Conservation (phyloP, 2,888 invertebrate genomes). For the Vesta saturnalis region DNA sequence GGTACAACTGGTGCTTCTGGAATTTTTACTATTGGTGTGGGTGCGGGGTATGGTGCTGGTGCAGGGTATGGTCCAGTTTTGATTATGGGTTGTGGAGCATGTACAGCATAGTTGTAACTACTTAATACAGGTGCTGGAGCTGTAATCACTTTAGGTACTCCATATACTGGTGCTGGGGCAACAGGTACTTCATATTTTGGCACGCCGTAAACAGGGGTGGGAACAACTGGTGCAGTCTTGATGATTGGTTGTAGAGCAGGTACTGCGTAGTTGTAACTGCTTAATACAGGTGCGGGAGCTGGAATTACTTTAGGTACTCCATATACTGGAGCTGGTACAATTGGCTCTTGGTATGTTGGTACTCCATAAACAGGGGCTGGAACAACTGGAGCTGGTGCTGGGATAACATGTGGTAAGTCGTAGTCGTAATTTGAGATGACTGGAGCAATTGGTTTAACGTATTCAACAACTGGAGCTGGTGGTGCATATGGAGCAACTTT, state of each 20-base stretch:
- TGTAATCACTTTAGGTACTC: neutral
- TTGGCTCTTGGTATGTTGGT: neutral
- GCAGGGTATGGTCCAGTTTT: slow-evolving; percentile 9
- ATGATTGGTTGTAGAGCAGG: slow-evolving; percentile 1
- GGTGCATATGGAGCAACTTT: slow-evolving; percentile 12
- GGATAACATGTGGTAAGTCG: slow-evolving; percentile 13
- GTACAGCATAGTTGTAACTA: neutral
- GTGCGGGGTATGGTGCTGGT: slow-evolving; percentile 17
- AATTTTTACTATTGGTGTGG: slow-evolving; percentile 10
- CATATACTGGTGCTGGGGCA: slow-evolving; percentile 8
- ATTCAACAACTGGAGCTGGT: neutral
- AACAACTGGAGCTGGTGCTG: neutral
- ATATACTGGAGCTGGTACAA: slow-evolving; percentile 8
- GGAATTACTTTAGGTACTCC: neutral
- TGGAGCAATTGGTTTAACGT: neutral
- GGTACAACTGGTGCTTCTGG: slow-evolving; percentile 13
- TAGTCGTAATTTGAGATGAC: slow-evolving; percentile 10
- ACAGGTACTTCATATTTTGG: neutral
- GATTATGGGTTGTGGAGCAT: neutral
- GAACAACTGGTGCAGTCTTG: neutral
- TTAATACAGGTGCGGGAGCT: neutral
- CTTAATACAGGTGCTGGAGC: neutral
- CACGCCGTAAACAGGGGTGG: slow-evolving; percentile 2
- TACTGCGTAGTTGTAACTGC: neutral
- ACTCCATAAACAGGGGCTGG: slow-evolving; percentile 8